Evolutionary conservation across 2,888 invertebrate species (phyloP), one percentile per base, ranked within the genome.

Genomic region (Osmoderma eremita): DNA sequence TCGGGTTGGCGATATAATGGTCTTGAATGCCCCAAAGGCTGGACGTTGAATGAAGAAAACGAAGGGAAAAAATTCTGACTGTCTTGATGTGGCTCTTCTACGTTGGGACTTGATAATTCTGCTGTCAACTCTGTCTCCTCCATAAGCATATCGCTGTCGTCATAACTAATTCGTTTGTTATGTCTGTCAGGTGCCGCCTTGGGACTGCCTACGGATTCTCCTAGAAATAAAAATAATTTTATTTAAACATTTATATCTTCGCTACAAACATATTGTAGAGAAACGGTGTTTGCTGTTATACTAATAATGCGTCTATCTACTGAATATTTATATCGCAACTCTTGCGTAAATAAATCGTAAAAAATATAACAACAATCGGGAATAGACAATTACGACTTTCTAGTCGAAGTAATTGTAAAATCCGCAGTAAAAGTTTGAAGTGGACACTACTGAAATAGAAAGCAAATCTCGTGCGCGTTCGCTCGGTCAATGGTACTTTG

Each of bases 51-150:
- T 2, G 76, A 73, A 3, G 77, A 72, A 77, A 91, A 94, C 0
- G 92, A 88, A 0, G 93, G 93, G 82, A 91, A 93, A 81, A 92
- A 93, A 53, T 88, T 90, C 77, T 91, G 91, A 56, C 88, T 87
- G 62, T 83, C 82, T 13, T 84, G 83, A 17, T 86, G 82, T 13
- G 86, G 84, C 76, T 88, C 88, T 22, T 65, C 67, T 36, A 53
- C 67, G n/a, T 58, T 38, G 17, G 38, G 6, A 17, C 22, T 24
- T 20, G 67, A 18, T 42, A 30, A 30, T 41, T 63, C 64, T 50
- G 71, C 69, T 65, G 65, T 68, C 61, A 63, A 70, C 41, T 74
- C 74, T 48, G 82, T 78, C 0, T 82, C 79, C 69, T 84, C 83
- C 83, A 83, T 82, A 62, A 81, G 83, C 81, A 83, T 82, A 68